Evolutionary conservation across 2,797 vertebrate genomes (phyloP).

Genomic region (Glossophaga mutica): DNA sequence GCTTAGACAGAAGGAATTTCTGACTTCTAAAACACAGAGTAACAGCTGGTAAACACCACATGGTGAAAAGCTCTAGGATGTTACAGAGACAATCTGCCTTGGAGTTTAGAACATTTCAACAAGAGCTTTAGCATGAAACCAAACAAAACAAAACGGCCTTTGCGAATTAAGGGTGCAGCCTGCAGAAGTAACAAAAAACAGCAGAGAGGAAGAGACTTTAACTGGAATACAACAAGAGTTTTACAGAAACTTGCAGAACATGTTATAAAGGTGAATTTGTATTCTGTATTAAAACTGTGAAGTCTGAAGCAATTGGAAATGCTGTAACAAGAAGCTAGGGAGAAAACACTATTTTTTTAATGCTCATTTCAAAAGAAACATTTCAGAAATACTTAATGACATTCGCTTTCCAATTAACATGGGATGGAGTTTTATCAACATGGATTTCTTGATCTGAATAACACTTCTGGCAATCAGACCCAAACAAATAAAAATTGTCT

Average conservation of each 20-base stretch:
- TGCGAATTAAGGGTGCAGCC: constrained; percentile 52
- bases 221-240: constrained; percentile 49
- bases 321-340: constrained; percentile 53
- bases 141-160: constrained; percentile 58
- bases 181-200: constrained; percentile 39
- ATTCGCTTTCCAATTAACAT: constrained; percentile 44
- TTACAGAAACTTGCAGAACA: constrained; percentile 47
- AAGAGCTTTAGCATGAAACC: constrained; percentile 60
- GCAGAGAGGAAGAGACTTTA: rapidly evolving
- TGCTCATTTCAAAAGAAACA: constrained; percentile 31
- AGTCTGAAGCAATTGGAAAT: constrained; percentile 44
- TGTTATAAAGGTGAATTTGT: constrained; percentile 58
- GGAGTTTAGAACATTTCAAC: constrained; percentile 53
- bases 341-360: constrained; percentile 44
- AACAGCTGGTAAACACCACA: constrained; percentile 60
- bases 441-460: constrained; percentile 54
- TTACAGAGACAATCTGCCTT: constrained; percentile 54
- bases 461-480: constrained; percentile 37
- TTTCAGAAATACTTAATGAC: constrained; percentile 50
- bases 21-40: constrained; percentile 45
- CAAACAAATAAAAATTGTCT: constrained; percentile 44
- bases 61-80: constrained; percentile 34
- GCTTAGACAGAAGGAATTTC: constrained; percentile 64
- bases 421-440: constrained; percentile 55
- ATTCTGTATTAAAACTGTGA: constrained; percentile 58